Conservation (phyloP, 2,113 vertebrate species). For the Nibea coibor region DNA sequence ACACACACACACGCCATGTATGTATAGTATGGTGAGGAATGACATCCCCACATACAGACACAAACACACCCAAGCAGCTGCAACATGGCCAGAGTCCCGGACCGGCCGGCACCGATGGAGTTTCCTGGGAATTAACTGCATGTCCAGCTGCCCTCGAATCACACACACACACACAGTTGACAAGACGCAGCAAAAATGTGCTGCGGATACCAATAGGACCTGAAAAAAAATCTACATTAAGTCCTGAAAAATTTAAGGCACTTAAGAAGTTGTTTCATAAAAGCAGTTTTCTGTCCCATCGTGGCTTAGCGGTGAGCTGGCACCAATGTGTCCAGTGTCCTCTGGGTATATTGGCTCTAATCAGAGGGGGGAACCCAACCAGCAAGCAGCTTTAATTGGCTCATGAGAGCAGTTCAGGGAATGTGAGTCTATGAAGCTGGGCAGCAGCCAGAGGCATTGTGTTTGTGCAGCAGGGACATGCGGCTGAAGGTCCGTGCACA, state of each 20-base stretch:
- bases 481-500: constrained; percentile 98
- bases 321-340: constrained; percentile 13
- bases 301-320: constrained; percentile 11
- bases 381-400: constrained; percentile 19
- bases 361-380: background rate
- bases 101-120: constrained; percentile 83
- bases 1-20: constrained; percentile 71
- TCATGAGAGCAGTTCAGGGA: constrained; percentile 29
- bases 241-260: constrained; percentile 53
- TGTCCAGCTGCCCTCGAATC: constrained; percentile 74
- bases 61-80: constrained; percentile 82
- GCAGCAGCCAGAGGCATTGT: constrained; percentile 90
- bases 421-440: constrained; percentile 82
- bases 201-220: background rate
- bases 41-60: constrained; percentile 71
- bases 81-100: constrained; percentile 79
- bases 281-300: constrained; percentile 12
- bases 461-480: constrained; percentile 98
- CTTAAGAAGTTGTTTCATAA: constrained; percentile 31
- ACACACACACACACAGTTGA: constrained; percentile 41
- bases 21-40: constrained; percentile 84
- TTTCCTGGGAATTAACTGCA: constrained; percentile 82
- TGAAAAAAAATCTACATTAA: background rate
- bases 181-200: constrained; percentile 22
- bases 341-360: constrained; percentile 4